These are phyloP conservation scores for Tachina lurida DNA, from an alignment of 2,888 invertebrate species.

Conservation along the genomic window DNA sequence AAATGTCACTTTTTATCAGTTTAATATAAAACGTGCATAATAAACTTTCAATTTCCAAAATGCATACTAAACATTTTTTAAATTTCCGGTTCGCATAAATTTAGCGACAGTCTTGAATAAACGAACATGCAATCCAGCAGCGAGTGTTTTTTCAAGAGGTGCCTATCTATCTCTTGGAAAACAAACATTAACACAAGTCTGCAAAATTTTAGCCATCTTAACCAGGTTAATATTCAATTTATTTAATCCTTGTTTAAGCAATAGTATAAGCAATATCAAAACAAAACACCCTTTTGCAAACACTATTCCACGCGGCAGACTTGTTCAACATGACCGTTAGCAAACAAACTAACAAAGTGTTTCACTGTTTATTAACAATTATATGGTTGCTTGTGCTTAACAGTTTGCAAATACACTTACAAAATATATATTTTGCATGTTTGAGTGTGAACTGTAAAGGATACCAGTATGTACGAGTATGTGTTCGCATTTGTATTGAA, in stretches of 20 bases:
- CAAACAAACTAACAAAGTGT: constrained; percentile 66
- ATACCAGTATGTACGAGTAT: not conserved
- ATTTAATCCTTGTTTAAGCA: not conserved
- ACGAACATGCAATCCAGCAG: not conserved
- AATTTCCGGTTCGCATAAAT: constrained; percentile 53
- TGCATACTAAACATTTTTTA: constrained; percentile 44
- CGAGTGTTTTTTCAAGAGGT: not conserved
- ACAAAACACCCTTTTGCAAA: not conserved
- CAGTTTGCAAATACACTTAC: constrained; percentile 2
- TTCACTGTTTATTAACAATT: constrained; percentile 64
- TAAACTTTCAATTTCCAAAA: constrained; percentile 50
- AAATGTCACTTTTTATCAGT: constrained; percentile 16
- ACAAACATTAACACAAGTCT: not conserved
- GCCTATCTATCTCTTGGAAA: not conserved
- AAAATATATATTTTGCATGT: not conserved
- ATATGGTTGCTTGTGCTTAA: constrained; percentile 26
- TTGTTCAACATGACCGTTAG: constrained; percentile 66
- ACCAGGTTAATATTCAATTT: no score
- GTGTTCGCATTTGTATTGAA: constrained; percentile 25
- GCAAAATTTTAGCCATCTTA: no score
- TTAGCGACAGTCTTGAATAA: constrained; percentile 29
- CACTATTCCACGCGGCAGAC: not conserved
- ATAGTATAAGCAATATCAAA: not conserved
- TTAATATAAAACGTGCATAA: not conserved
- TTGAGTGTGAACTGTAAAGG: constrained; percentile 3